Evolutionary conservation across 1,140 invertebrate genomes (phyloP).

Genomic region (Zaprionus tsacasi): DNA sequence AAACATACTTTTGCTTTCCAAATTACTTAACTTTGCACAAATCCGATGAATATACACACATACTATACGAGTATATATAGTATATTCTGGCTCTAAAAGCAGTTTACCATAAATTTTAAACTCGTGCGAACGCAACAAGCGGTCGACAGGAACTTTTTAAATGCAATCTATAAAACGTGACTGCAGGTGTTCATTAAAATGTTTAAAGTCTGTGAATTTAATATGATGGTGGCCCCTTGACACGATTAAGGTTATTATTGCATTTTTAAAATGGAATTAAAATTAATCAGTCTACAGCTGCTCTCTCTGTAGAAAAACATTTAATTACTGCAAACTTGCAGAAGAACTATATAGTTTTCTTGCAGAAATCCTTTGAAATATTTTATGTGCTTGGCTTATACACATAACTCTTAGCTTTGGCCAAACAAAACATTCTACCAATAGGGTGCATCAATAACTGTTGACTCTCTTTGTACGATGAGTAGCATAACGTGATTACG

Average conservation of each 20-base stretch:
- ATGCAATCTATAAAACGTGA: neutral
- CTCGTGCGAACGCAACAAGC: neutral
- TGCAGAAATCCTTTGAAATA: too few relatives aligned
- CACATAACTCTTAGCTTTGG: too few relatives aligned
- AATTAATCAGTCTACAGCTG: too few relatives aligned
- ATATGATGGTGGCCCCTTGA: neutral
- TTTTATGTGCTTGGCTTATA: too few relatives aligned
- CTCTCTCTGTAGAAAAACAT: too few relatives aligned
- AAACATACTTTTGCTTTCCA: neutral
- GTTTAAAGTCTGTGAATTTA: neutral
- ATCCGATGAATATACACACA: neutral
- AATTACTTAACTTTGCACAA: neutral
- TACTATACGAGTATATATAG: too few relatives aligned
- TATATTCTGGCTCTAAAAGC: neutral
- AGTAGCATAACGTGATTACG: slow-evolving; percentile 26
- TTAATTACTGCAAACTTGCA: too few relatives aligned
- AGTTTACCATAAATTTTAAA: neutral
- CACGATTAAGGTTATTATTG: slow-evolving; percentile 3
- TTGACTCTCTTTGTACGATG: neutral
- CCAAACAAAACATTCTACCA: neutral
- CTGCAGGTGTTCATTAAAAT: neutral
- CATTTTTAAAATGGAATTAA: neutral
- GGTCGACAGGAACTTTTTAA: neutral
- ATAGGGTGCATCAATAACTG: neutral
- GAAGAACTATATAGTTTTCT: too few relatives aligned